Conservation (phyloP, 2,113 vertebrate species). For the Ancistrus triradiatus region DNA sequence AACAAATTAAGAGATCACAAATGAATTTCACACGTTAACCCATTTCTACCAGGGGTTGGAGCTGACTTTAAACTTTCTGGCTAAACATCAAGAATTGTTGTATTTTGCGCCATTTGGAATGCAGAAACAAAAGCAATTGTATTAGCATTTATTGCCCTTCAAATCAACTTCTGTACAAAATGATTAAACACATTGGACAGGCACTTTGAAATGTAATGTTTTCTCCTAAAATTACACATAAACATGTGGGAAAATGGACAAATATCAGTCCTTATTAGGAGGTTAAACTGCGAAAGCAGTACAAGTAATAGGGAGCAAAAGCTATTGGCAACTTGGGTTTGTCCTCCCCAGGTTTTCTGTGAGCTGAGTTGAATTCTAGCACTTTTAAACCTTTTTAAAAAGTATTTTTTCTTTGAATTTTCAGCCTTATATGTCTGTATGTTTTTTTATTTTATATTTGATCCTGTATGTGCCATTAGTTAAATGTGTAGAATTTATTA, state of each 20-base stretch:
- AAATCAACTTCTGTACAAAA: background rate
- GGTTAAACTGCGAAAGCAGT: slow-evolving; percentile 14
- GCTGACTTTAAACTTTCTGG: too few relatives aligned
- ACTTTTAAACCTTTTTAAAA: slow-evolving; percentile 76
- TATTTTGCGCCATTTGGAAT: too few relatives aligned
- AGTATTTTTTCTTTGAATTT: slow-evolving; percentile 66
- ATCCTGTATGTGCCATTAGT: slow-evolving; percentile 76
- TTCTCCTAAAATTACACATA: background rate
- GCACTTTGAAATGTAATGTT: slow-evolving; percentile 1
- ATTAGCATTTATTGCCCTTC: background rate
- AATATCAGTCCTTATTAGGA: background rate
- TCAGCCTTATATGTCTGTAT: slow-evolving; percentile 71
- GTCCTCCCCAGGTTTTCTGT: slow-evolving; percentile 77
- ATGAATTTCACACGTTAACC: too few relatives aligned
- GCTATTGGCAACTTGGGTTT: too few relatives aligned
- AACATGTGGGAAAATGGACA: background rate
- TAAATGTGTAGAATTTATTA: slow-evolving; percentile 70
- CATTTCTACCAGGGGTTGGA: too few relatives aligned
- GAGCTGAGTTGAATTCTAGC: slow-evolving; percentile 80
- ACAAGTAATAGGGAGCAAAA: background rate
- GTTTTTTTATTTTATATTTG: slow-evolving; percentile 70
- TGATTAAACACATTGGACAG: slow-evolving; percentile 4
- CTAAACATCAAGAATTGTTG: too few relatives aligned
- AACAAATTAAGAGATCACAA: too few relatives aligned
- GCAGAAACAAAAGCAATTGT: too few relatives aligned